Conservation (phyloP, 2,113 vertebrate species). For the Motacilla tschutschensis region DNA sequence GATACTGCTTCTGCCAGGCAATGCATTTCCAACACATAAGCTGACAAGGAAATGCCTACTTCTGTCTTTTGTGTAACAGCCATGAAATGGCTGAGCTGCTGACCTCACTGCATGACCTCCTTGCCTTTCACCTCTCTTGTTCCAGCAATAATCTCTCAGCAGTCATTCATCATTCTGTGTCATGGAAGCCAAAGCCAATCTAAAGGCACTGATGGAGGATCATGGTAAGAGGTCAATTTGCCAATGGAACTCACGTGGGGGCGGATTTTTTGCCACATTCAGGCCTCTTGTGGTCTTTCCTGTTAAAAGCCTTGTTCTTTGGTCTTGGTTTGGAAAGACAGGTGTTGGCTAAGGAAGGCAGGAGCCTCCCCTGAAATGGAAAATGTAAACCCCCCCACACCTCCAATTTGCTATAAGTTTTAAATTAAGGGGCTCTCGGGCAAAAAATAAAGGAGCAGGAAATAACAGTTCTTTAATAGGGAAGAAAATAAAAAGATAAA, state of each 20-base stretch:
- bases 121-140: background rate
- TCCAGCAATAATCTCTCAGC: background rate
- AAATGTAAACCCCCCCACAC: too few species aligned
- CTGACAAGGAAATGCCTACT: background rate
- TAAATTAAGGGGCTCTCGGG: too few species aligned
- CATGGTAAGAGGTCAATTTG: background rate
- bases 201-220: background rate
- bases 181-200: background rate
- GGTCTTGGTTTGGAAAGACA: too few species aligned
- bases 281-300: background rate
- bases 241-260: fast-evolving
- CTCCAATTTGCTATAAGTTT: too few species aligned
- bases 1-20: background rate
- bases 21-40: background rate
- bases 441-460: too few species aligned
- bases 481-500: too few species aligned
- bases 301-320: background rate
- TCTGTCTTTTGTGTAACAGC: background rate
- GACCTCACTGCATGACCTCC: background rate
- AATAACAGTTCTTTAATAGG: too few species aligned
- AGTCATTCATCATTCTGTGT: background rate
- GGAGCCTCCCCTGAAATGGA: too few species aligned
- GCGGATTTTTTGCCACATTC: background rate
- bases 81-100: background rate
- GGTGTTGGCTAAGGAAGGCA: too few species aligned